These are phyloP conservation scores for Anagyrus pseudococci DNA, from an alignment of 2,888 invertebrate genomes.

Conservation along the genomic window DNA sequence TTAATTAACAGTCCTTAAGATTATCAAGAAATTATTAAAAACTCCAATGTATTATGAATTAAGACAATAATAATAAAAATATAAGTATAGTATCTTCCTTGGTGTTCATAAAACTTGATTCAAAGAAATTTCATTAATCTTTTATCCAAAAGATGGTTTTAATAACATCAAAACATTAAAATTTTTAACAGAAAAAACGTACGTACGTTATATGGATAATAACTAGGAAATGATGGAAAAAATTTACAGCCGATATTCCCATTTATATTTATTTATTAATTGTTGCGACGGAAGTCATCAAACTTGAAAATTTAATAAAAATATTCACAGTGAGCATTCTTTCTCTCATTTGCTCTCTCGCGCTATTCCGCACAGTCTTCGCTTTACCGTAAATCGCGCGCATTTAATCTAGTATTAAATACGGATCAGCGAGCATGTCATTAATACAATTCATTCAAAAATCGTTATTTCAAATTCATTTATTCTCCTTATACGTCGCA, in stretches of 20 bases:
- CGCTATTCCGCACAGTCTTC: constrained; percentile 44
- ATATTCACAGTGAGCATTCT: constrained; percentile 62
- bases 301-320: constrained; percentile 63
- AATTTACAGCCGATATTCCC: constrained; percentile 19
- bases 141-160: too few relatives aligned
- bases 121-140: too few relatives aligned
- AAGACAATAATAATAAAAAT: too few relatives aligned
- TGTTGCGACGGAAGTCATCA: constrained; percentile 62
- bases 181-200: too few relatives aligned
- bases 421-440: constrained; percentile 32
- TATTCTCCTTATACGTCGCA: constrained; percentile 29
- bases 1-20: too few relatives aligned
- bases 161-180: too few relatives aligned
- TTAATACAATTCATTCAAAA: constrained; percentile 35
- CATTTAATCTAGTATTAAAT: constrained; percentile 31
- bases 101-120: too few relatives aligned
- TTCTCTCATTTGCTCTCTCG: constrained; percentile 50
- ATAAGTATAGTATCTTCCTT: too few relatives aligned
- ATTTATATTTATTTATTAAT: constrained; percentile 62
- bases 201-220: background rate
- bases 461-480: constrained; percentile 31
- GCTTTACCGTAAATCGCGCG: constrained; percentile 38
- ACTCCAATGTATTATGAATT: too few relatives aligned
- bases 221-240: constrained; percentile 4
- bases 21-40: too few relatives aligned